A percentile compares a stretch with the other conserved stretches of the same genome.
Evolutionary conservation across 2,888 invertebrate species (phyloP).

Genomic region (Harpalus rufipes): DNA sequence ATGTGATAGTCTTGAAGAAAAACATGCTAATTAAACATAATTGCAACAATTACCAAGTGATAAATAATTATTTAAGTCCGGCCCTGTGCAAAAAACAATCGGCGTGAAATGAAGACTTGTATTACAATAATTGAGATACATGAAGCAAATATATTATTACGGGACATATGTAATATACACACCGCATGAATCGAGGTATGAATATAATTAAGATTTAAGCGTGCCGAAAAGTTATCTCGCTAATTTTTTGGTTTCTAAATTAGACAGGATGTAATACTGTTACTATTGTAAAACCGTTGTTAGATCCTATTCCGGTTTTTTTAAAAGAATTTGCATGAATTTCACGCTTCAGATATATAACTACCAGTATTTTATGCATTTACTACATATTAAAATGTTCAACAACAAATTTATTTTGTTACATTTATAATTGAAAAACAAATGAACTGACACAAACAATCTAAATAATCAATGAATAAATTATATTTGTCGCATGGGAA

Average conservation of each 20-base stretch:
- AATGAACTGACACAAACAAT: background rate
- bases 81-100: constrained; percentile 34
- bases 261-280: constrained; percentile 23
- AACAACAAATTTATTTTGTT: constrained; percentile 36
- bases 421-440: background rate
- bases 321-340: constrained; percentile 40
- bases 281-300: background rate
- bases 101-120: constrained; percentile 37
- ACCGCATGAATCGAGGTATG: background rate
- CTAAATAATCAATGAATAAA: constrained; percentile 52
- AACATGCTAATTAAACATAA: constrained; percentile 20
- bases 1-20: constrained; percentile 16
- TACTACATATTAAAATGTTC: constrained; percentile 26
- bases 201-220: constrained; percentile 23
- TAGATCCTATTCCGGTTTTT: constrained; percentile 29
- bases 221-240: constrained; percentile 17
- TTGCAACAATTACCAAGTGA: constrained; percentile 21
- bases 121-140: constrained; percentile 19
- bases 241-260: constrained; percentile 16
- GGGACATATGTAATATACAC: constrained; percentile 39
- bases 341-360: constrained; percentile 43
- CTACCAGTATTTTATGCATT: constrained; percentile 57
- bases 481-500: constrained; percentile 38
- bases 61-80: constrained; percentile 30
- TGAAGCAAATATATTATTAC: constrained; percentile 51